Evolutionary conservation across 2,113 vertebrate genomes (phyloP).

Genomic region (Actenoides hombroni): DNA sequence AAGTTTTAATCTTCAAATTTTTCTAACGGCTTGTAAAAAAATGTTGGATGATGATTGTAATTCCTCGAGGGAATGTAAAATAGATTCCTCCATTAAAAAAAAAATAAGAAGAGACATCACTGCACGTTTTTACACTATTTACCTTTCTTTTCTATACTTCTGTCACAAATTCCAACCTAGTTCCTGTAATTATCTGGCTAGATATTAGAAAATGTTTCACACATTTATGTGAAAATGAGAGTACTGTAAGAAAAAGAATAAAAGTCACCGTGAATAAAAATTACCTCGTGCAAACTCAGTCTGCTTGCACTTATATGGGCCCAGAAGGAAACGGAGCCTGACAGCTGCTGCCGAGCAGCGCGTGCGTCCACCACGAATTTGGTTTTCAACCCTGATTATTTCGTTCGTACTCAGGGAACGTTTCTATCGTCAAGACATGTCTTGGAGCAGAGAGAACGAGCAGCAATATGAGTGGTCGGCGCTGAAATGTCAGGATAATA

Average conservation of each 20-base stretch:
- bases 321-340: not conserved
- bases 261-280: not conserved
- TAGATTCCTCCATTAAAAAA: not conserved
- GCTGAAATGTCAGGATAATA: slow-evolving; percentile 60
- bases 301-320: not conserved
- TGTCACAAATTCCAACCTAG: not conserved
- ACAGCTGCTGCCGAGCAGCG: not conserved
- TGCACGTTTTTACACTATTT: not conserved
- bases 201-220: not conserved
- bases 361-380: not conserved
- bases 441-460: not conserved
- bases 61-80: not conserved
- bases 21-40: not conserved
- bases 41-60: not conserved
- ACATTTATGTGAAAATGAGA: not conserved
- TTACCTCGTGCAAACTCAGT: not conserved
- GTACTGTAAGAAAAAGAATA: not conserved
- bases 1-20: not conserved
- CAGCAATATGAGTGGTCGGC: not conserved
- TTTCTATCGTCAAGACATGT: slow-evolving; percentile 41
- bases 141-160: not conserved
- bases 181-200: not conserved
- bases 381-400: slow-evolving; percentile 51
- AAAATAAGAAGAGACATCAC: not conserved
- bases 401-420: slow-evolving; percentile 40